Conservation (phyloP, 1,140 invertebrate genomes). For the Euglossa dilemma region DNA sequence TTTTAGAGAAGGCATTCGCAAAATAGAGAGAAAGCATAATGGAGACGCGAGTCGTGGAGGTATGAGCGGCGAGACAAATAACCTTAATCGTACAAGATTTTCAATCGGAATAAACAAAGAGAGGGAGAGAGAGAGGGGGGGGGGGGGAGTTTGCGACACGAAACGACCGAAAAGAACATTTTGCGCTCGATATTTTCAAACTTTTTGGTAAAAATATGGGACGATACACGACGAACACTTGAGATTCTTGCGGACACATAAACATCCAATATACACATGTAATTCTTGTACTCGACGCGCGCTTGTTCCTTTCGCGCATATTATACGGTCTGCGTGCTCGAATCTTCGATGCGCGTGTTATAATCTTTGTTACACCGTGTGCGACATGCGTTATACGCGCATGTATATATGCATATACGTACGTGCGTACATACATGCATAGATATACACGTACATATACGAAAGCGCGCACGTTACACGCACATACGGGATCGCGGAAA, state of each 20-base stretch:
- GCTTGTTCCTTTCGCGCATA: not conserved
- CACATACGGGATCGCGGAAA: conserved; percentile 36
- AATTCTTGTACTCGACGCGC: conserved; percentile 39
- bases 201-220: conserved; percentile 49
- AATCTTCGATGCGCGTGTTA: conserved; percentile 9
- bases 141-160: not conserved
- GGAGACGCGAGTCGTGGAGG: too few relatives aligned
- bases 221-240: conserved; percentile 68
- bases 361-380: not conserved
- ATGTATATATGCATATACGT: not conserved
- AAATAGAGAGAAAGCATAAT: too few relatives aligned
- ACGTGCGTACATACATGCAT: too few relatives aligned
- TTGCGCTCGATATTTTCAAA: conserved; percentile 25
- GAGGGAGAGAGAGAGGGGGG: too few relatives aligned
- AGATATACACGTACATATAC: too few relatives aligned
- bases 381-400: conserved; percentile 21
- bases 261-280: conserved; percentile 59
- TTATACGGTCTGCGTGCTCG: not conserved
- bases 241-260: conserved; percentile 71
- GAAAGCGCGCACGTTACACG: conserved; percentile 15
- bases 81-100: too few relatives aligned
- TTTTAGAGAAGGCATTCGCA: too few relatives aligned
- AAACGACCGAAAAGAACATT: conserved; percentile 41
- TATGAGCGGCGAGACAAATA: too few relatives aligned
- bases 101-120: not conserved